These are phyloP conservation scores for cattle (Bos taurus) DNA, from an alignment of 2,113 vertebrate species.

Conservation along the genomic window ARS-UCD2.0 NC_037338.1:87839001-87839500, in stretches of 20 bases:
- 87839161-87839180: background rate
- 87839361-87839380: background rate
- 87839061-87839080: background rate
- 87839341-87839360: accelerated
- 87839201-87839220: background rate
- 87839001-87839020: background rate
- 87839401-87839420: background rate
- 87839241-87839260: background rate
- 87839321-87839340: accelerated
- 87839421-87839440: background rate
- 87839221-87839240: background rate
- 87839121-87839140: background rate
- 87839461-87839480: background rate
- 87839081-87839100: background rate
- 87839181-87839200: background rate
- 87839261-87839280: background rate
- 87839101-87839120: background rate
- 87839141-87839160: background rate
- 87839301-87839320: background rate
- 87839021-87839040: background rate
- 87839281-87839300: background rate
- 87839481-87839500: background rate
- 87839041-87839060: background rate
- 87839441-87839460: background rate
- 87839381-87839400: background rate